Conservation (phyloP, 2,888 invertebrate genomes). For the Hylaea fasciaria region DNA sequence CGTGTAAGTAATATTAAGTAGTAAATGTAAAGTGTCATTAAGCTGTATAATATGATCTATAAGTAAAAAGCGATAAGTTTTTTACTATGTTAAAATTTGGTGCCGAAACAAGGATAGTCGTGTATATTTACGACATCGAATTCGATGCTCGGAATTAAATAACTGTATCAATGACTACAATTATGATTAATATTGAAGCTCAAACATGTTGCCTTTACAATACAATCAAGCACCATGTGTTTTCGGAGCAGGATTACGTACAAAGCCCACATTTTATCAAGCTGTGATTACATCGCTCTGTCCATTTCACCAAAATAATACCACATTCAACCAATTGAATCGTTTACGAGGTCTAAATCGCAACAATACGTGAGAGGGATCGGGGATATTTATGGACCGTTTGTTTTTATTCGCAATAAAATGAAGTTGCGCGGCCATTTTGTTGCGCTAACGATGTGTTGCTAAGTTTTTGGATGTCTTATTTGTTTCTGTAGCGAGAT, state of each 20-base stretch:
- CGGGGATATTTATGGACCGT: conserved; percentile 34
- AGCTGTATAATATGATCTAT: too few relatives aligned
- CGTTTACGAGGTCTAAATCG: conserved; percentile 16
- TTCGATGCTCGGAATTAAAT: too few relatives aligned
- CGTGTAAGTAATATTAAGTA: too few relatives aligned
- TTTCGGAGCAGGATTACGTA: neutral
- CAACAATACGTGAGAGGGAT: conserved; percentile 33
- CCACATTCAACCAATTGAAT: conserved; percentile 11
- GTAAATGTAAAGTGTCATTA: too few relatives aligned
- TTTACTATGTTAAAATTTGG: too few relatives aligned
- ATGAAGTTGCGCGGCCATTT: conserved; percentile 33
- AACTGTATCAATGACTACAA: too few relatives aligned
- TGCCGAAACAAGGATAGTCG: too few relatives aligned
- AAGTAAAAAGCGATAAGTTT: too few relatives aligned
- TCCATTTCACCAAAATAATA: neutral
- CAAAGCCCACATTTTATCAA: neutral
- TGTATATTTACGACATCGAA: too few relatives aligned
- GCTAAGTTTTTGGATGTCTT: conserved; percentile 5
- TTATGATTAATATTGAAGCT: neutral
- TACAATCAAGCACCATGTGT: neutral
- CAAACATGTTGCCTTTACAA: neutral
- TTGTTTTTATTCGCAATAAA: conserved; percentile 42
- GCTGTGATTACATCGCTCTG: conserved; percentile 4
- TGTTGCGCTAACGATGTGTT: conserved; percentile 13
- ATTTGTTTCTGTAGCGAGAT: neutral